Base-by-base conservation (phyloP, 2,797 vertebrate species). In the Varecia variegata region DNA sequence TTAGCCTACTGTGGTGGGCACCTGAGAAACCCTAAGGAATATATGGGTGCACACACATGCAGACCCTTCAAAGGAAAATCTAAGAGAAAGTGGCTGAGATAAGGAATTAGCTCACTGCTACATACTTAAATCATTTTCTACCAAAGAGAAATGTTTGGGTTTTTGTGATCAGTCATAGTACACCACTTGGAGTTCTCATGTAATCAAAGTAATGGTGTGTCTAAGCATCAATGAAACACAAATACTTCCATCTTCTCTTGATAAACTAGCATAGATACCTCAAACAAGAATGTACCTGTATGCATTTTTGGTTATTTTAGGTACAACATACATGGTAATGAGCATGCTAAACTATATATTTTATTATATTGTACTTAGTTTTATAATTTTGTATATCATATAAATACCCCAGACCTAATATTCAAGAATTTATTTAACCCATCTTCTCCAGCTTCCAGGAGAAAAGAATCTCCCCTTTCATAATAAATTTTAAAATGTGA, bases 341-440 rank as follows among this genome's bases (percentile, higher is more conserved):
- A 89, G 35, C 25, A 23, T 47, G 27, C 18, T 67, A 74, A 79
- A 25, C 11, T 40, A 35, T 47, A 38, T 52, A 2, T 89, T 93
- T 93, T 83, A 45, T 5, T 91, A 27, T 65, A 27, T 30, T 5
- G 4, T 83, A 70, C 50, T 62, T 79, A 52, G 35, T 80, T 88
- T 92, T 79, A 62, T 52, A 45, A 54, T 50, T 54, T 73, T 52
- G 10, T 71, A n/a, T 77, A 83, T 89, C 1, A 65, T 82, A 52
- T 27, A 92, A 82, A 50, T 65, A 84, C 0, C 21, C 23, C 27
- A 73, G 18, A 82, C 25, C 30, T 94, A 79, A 70, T 60, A 56
- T 65, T 88, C 14, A 74, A 70, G 30, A 20, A 56, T 88, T 79
- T 80, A 15, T 67, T 94, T 73, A 54, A 62, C 67, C 50, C 17